These are phyloP conservation scores for Drosophila mojavensis DNA, from an alignment of 1,140 invertebrate genomes.

Conservation along the genomic window DNA sequence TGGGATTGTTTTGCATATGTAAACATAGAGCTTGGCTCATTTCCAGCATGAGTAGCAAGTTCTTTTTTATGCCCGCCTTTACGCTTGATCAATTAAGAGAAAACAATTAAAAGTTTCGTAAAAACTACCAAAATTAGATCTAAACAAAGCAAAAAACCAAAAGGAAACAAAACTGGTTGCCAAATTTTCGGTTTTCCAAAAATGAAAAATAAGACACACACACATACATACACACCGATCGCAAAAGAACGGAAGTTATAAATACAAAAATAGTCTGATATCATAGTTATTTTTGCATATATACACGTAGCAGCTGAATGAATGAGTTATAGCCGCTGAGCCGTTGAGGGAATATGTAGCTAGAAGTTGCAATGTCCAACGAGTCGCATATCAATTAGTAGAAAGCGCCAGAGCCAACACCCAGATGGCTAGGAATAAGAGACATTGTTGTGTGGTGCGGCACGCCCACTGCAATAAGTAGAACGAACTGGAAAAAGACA, in stretches of 20 bases:
- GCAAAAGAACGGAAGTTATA: conserved; percentile 67
- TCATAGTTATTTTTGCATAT: conserved; percentile 66
- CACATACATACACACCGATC: background rate
- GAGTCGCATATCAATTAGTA: conserved; percentile 76
- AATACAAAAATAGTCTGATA: conserved; percentile 66
- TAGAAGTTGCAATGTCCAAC: conserved; percentile 38
- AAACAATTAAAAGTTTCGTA: conserved; percentile 73
- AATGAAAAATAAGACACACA: conserved; percentile 33
- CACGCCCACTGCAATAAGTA: conserved; percentile 36
- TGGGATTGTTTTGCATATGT: conserved; percentile 24
- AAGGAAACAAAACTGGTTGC: conserved; percentile 44
- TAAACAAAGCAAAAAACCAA: conserved; percentile 3
- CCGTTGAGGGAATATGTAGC: conserved; percentile 25
- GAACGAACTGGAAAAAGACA: background rate
- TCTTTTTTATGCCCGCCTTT: conserved; percentile 35
- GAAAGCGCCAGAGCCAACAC: conserved; percentile 68
- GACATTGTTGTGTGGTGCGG: conserved; percentile 9
- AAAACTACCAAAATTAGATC: conserved; percentile 42
- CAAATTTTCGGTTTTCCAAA: conserved; percentile 60
- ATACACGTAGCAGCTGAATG: conserved; percentile 12
- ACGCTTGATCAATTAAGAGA: conserved; percentile 72
- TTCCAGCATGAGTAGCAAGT: conserved; percentile 54
- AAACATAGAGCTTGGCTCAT: conserved; percentile 39
- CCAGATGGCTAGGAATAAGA: conserved; percentile 43
- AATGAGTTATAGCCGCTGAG: conserved; percentile 51